Base-by-base conservation (phyloP, 2,797 vertebrate species). In the Columba guinea region DNA sequence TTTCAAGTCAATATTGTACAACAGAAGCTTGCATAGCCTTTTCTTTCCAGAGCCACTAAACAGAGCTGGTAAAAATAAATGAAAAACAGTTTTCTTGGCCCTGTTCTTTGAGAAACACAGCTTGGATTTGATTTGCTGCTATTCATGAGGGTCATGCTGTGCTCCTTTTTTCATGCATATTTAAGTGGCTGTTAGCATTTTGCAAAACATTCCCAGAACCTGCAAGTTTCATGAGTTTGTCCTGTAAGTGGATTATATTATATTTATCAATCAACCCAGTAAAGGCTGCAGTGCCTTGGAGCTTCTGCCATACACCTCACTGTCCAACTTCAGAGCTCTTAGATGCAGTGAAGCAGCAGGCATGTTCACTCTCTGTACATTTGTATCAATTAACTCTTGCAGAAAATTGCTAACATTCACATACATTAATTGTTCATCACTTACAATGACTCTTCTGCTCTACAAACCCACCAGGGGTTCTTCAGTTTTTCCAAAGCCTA, bases 301-400 rank as follows among this genome's bases (percentile, higher is more conserved):
- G 74, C 30, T 94, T 95, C 71, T 68, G 19, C 75, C 49, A n/a
- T 28, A 7, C 16, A 49, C 62, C 23, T 88, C 30, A 2, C 5
- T 13, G 56, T 70, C 74, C 37, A n/a, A 51, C 23, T 55, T 68
- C 80, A 64, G 71, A 80, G 71, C 74, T 79, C 60, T 79, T 34
- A 16, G 67, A 69, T 0, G 17, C 76, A 73, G 87, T 0, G 28
- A 71, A 87, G 62, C 84, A 91, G 82, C 76, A 84, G 75, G 51
- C 7, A 0, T 1, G 2, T 78, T 86, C 58, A 12, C n/a, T 84
- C 93, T 92, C 53, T 7, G 75, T 56, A 34, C 39, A 83, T 93
- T 88, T 96, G 41, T 79, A 75, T 59, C 87, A 93, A 93, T 97
- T 97, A 98, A 49, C 84, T 87, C 87, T 87, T 84, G 64, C 13